A percentile compares a stretch with the other conserved stretches of the same genome.
Conservation (phyloP, 2,113 vertebrate genomes). For the Alligator mississippiensis region DNA sequence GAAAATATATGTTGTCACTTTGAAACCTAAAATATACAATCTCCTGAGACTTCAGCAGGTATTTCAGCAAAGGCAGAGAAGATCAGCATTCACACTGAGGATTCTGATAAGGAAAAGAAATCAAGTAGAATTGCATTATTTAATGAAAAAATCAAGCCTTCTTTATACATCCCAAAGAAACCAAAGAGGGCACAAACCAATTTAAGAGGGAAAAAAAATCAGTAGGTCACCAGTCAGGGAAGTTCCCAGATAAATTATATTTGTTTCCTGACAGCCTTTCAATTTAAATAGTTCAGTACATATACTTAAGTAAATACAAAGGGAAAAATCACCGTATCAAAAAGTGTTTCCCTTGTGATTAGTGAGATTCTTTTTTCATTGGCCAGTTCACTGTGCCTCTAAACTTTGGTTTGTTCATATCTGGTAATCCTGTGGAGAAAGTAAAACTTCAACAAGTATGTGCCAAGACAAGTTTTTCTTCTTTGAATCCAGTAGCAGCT, state of each 20-base stretch:
- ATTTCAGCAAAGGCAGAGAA: neutral
- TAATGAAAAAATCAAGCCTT: neutral
- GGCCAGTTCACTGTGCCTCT: slow-evolving; percentile 6
- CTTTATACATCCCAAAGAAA: neutral
- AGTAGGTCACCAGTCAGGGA: neutral
- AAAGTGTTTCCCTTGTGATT: slow-evolving; percentile 47
- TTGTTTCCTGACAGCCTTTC: slow-evolving; percentile 4
- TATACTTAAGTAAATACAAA: slow-evolving; percentile 50
- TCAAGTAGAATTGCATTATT: neutral
- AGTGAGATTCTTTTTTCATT: slow-evolving; percentile 44
- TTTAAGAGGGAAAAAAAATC: neutral
- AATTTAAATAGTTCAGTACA: slow-evolving; percentile 27
- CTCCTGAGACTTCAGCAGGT: neutral
- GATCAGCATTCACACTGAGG: neutral
- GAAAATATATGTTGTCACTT: neutral
- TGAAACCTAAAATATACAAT: neutral
- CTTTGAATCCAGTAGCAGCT: slow-evolving; percentile 20
- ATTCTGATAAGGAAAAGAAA: neutral
- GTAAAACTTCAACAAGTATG: neutral
- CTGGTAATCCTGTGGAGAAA: neutral
- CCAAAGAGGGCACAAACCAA: neutral
- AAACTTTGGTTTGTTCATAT: slow-evolving; percentile 42
- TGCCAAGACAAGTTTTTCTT: slow-evolving; percentile 26
- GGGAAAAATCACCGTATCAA: slow-evolving; percentile 48
- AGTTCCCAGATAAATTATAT: neutral